phyloP scores from a whole-genome alignment of 2,888 invertebrate species.

The Polydrusus tereticollis region DNA sequence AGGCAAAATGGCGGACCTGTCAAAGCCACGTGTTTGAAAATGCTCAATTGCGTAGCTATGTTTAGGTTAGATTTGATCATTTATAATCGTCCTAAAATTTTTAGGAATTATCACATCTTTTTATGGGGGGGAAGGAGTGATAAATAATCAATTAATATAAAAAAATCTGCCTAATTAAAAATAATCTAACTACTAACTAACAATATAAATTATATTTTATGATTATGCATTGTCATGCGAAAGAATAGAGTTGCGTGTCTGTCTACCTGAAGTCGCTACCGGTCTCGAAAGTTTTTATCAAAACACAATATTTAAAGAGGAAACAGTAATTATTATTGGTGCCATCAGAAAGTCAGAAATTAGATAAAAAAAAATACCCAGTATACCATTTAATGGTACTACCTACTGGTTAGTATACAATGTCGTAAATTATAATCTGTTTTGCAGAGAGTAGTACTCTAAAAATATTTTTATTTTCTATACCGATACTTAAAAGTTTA shows the following conservation, averaged over 20 bases:
- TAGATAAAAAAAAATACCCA: slow-evolving; percentile 17
- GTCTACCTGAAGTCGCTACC: slow-evolving; percentile 4
- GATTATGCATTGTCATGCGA: neutral
- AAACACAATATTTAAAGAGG: slow-evolving; percentile 16
- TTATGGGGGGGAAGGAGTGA: no score
- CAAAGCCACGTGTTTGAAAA: no score
- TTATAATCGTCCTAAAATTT: no score
- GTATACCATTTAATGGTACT: slow-evolving; percentile 6
- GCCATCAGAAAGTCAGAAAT: slow-evolving; percentile 4
- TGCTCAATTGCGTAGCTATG: no score
- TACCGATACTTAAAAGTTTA: neutral
- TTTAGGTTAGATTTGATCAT: no score
- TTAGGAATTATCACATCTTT: no score
- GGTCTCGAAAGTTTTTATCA: neutral
- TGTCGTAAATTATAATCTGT: slow-evolving; percentile 16
- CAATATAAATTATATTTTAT: slow-evolving; percentile 2
- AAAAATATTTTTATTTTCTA: neutral
- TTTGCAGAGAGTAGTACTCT: neutral
- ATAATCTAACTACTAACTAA: no score
- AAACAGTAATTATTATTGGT: slow-evolving; percentile 7
- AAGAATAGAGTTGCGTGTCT: slow-evolving; percentile 2
- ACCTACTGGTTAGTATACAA: slow-evolving; percentile 3
- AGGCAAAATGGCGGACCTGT: no score
- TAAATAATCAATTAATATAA: no score
- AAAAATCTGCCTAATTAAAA: no score